Evolutionary conservation across 2,888 invertebrate species (phyloP).

Genomic region (Spodoptera picta): DNA sequence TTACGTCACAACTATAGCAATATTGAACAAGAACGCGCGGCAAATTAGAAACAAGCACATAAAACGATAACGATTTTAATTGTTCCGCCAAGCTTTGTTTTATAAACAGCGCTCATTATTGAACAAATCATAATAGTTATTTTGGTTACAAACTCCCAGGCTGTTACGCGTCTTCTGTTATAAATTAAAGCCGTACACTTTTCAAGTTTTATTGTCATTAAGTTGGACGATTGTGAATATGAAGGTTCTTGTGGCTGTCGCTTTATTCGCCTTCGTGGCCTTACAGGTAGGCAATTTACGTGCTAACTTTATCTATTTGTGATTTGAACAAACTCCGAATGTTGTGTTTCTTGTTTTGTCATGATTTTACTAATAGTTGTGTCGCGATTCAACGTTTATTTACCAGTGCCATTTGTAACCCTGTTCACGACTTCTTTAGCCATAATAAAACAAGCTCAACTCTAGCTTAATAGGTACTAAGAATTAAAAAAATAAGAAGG

Average conservation of each 20-base stretch:
- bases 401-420: no score
- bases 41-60: conserved; percentile 63
- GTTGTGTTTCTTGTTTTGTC: not conserved
- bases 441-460: no score
- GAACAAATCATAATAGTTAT: conserved; percentile 66
- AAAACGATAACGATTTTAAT: conserved; percentile 74
- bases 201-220: conserved; percentile 59
- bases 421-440: no score
- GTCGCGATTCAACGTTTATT: not conserved
- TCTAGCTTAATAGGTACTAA: no score
- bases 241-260: conserved; percentile 73
- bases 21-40: conserved; percentile 54
- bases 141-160: conserved; percentile 61
- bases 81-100: conserved; percentile 72
- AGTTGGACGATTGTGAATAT: conserved; percentile 62
- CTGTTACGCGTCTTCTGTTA: conserved; percentile 63
- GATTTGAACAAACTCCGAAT: not conserved
- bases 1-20: conserved; percentile 47
- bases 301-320: not conserved
- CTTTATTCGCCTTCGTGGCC: conserved; percentile 76
- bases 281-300: conserved; percentile 70
- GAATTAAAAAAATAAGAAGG: no score
- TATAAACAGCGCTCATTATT: conserved; percentile 74
- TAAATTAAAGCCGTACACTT: conserved; percentile 65
- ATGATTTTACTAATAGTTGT: not conserved